Evolutionary conservation across 1,140 invertebrate genomes (phyloP).

Genomic region (Babylonia areolata): DNA sequence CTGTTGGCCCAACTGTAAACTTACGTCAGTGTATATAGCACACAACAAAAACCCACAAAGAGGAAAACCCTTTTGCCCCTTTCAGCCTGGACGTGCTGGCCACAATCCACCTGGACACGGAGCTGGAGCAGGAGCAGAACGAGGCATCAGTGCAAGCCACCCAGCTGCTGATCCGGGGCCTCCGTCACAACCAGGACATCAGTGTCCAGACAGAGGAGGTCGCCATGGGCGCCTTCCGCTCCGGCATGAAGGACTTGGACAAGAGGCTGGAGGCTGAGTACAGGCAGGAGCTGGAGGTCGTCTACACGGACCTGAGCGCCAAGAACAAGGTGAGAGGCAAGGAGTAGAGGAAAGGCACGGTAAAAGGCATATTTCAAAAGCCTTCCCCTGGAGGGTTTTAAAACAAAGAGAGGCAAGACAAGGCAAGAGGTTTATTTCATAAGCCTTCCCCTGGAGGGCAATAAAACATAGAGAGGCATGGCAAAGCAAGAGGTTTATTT

Average conservation of each 20-base stretch:
- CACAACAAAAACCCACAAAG: no score
- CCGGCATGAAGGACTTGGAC: conserved; percentile 56
- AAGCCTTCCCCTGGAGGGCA: no score
- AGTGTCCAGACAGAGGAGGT: conserved; percentile 52
- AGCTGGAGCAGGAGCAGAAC: conserved; percentile 67
- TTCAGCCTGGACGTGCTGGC: conserved; percentile 67
- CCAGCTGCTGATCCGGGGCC: conserved; percentile 52
- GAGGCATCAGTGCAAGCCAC: conserved; percentile 53
- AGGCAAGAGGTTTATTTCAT: no score
- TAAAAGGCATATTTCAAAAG: no score
- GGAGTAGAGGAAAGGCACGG: no score
- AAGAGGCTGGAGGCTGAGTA: conserved; percentile 66
- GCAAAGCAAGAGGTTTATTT: no score
- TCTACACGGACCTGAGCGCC: conserved; percentile 65
- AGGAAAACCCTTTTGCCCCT: no score
- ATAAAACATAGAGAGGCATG: no score
- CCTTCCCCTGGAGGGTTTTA: no score
- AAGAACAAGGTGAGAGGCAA: conserved; percentile 74
- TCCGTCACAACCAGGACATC: conserved; percentile 69
- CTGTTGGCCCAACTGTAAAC: no score
- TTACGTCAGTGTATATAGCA: no score
- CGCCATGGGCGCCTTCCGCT: conserved; percentile 50
- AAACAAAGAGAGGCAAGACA: no score
- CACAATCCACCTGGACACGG: conserved; percentile 66
- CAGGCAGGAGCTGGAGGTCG: conserved; percentile 64